These are phyloP conservation scores for Drosophila santomea DNA, from an alignment of 1,140 invertebrate species.

Conservation along the genomic window DNA sequence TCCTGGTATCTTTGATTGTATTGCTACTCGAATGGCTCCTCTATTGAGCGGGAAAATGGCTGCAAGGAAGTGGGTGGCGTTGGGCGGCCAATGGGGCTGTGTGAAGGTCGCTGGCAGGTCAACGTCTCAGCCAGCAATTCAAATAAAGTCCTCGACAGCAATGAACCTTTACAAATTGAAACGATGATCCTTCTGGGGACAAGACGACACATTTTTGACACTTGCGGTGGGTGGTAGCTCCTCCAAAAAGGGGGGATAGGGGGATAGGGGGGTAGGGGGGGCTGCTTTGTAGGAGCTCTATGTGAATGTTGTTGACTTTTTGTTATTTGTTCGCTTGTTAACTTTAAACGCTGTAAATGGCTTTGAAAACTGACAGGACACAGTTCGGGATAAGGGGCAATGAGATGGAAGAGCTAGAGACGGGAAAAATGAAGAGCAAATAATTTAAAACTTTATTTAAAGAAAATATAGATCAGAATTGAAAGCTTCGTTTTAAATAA, in stretches of 20 bases:
- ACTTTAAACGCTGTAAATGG: conserved; percentile 81
- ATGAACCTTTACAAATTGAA: conserved; percentile 73
- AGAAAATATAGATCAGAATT: too few species aligned
- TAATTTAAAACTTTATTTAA: background rate
- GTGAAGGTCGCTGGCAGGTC: conserved; percentile 72
- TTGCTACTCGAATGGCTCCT: conserved; percentile 53
- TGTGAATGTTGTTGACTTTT: conserved; percentile 73
- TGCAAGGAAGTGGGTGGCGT: conserved; percentile 8
- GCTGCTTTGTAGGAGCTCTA: conserved; percentile 28
- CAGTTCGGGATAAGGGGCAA: conserved; percentile 15
- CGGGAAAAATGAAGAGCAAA: background rate
- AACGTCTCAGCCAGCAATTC: conserved; percentile 60
- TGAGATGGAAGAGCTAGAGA: conserved; percentile 9
- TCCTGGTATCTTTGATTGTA: conserved; percentile 55
- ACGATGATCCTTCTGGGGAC: conserved; percentile 61
- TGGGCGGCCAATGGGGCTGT: conserved; percentile 7
- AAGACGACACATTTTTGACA: conserved; percentile 53
- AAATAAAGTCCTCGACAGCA: conserved; percentile 57
- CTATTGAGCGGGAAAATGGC: background rate
- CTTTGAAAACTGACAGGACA: conserved; percentile 76
- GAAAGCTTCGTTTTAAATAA: too few species aligned
- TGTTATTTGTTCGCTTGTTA: conserved; percentile 82
- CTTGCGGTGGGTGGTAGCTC: conserved; percentile 27
- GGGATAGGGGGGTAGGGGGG: background rate
- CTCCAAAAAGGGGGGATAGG: background rate